Percentiles rank a stretch among this genome's conserved stretches.
These are phyloP conservation scores for Nymphicus hollandicus DNA, from an alignment of 2,113 vertebrate genomes.

Conservation along the genomic window DNA sequence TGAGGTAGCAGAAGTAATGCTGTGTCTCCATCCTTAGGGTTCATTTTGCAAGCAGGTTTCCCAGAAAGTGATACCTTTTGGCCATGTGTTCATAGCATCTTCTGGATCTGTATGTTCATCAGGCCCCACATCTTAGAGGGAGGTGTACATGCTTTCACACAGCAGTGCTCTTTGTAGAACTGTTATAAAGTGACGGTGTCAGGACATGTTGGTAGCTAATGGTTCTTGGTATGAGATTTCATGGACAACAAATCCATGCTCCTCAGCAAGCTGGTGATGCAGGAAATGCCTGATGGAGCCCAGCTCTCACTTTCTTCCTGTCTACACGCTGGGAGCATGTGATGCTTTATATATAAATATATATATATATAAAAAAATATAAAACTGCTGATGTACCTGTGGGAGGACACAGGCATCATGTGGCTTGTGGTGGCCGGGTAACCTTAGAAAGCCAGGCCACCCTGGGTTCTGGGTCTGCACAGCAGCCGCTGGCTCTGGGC, in stretches of 20 bases:
- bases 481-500: not conserved
- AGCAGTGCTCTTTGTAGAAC: not conserved
- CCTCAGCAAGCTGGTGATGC: accelerated
- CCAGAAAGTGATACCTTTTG: not conserved
- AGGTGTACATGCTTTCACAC: accelerated
- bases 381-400: accelerated
- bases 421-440: accelerated
- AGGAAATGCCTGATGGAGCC: not conserved
- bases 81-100: accelerated
- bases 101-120: too few relatives aligned
- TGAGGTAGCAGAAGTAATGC: not conserved
- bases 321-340: accelerated
- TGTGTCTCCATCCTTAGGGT: accelerated
- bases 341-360: not conserved
- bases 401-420: accelerated
- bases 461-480: not conserved
- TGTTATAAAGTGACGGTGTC: accelerated
- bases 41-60: not conserved
- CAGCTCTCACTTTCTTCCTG: accelerated
- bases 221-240: accelerated
- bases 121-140: not conserved
- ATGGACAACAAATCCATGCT: not conserved
- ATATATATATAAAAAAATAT: not conserved
- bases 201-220: accelerated
- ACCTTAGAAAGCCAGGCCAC: accelerated